A percentile compares a stretch with the other conserved stretches of the same genome.
Evolutionary conservation across 1,140 invertebrate genomes (phyloP).

Genomic region (Coelopa frigida): DNA sequence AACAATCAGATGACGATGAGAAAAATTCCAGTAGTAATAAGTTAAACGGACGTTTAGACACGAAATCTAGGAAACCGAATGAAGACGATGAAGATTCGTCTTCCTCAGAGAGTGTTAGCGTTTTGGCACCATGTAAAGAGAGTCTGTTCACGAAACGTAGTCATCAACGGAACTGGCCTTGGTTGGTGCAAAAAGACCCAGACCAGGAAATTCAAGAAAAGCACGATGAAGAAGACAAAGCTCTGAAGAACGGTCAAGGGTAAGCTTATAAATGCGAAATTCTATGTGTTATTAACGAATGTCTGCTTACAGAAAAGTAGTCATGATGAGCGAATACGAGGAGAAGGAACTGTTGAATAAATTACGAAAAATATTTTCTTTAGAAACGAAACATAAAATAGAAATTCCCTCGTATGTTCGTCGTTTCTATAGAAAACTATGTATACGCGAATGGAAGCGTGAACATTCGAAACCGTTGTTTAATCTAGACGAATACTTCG

Average conservation of each 20-base stretch:
- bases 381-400: conserved; percentile 20
- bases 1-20: conserved; percentile 11
- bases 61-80: too few relatives aligned
- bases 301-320: neutral
- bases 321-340: conserved; percentile 52
- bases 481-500: conserved; percentile 51
- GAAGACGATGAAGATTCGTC: conserved; percentile 3
- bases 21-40: neutral
- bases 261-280: neutral
- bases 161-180: conserved; percentile 32
- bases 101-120: neutral
- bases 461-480: conserved; percentile 52
- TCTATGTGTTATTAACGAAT: neutral
- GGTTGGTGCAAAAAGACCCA: conserved; percentile 18
- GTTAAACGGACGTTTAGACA: too few relatives aligned
- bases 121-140: conserved; percentile 20
- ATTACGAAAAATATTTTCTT: conserved; percentile 25
- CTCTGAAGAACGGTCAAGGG: neutral
- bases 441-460: conserved; percentile 54
- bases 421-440: conserved; percentile 54
- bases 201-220: too few relatives aligned
- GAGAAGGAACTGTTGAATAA: conserved; percentile 51
- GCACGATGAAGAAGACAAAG: conserved; percentile 8
- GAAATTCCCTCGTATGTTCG: conserved; percentile 41
- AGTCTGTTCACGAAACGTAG: conserved; percentile 34